phyloP scores from a whole-genome alignment of 1,140 invertebrate species.

The Agraylea sexmaculata region DNA sequence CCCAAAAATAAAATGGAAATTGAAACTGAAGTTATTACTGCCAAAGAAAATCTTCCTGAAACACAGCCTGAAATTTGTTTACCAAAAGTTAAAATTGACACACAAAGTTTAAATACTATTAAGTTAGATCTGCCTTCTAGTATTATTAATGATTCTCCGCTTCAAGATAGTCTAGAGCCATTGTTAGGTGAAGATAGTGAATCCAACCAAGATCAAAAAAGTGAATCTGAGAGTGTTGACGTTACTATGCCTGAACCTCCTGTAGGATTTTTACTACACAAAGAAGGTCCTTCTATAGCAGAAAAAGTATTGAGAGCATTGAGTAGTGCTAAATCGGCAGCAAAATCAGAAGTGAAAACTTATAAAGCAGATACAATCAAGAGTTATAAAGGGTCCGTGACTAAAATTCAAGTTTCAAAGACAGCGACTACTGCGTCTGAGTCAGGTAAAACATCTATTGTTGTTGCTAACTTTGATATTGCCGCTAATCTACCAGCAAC shows the following conservation, averaged over 20 bases:
- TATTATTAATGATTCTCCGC: conserved; percentile 5
- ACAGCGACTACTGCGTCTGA: no score
- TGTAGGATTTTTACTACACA: conserved; percentile 34
- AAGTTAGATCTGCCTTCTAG: conserved; percentile 3
- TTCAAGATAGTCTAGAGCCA: not conserved
- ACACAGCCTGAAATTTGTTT: not conserved
- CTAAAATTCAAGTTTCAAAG: no score
- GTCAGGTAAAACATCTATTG: no score
- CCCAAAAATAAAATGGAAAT: conserved; percentile 17
- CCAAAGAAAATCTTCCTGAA: conserved; percentile 6
- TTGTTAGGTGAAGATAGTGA: conserved; percentile 10
- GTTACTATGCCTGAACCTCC: conserved; percentile 35
- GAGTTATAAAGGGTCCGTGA: no score
- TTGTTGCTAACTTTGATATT: no score
- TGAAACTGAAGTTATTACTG: conserved; percentile 9
- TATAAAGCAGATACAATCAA: no score
- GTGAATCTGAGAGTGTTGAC: conserved; percentile 42
- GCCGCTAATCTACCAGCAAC: no score
- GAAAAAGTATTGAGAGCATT: conserved; percentile 46
- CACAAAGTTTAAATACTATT: conserved; percentile 5
- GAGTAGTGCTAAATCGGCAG: conserved; percentile 37
- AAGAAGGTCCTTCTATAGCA: conserved; percentile 43
- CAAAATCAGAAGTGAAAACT: conserved; percentile 15
- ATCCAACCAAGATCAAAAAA: conserved; percentile 32
- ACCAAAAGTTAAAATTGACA: conserved; percentile 3